Conservation (phyloP, 2,888 invertebrate species). For the Lasioglossum marginatum region DNA sequence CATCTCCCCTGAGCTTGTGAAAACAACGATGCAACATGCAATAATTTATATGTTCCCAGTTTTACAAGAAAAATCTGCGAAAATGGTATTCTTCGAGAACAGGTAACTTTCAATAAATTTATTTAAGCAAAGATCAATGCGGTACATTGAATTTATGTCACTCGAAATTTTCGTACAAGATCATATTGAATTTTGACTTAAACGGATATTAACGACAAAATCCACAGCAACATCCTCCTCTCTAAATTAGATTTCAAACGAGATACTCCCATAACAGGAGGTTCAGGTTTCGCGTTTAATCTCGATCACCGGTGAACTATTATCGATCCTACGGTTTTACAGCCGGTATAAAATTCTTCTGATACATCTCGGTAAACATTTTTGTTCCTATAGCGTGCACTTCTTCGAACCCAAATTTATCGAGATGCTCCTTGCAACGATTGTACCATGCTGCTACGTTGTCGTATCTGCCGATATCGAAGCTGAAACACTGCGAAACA, state of each 20-base stretch:
- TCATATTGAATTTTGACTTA: not conserved
- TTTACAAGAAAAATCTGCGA: not conserved
- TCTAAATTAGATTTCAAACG: not conserved
- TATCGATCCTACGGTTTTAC: constrained; percentile 10
- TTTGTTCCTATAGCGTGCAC: constrained; percentile 75
- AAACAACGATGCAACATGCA: not conserved
- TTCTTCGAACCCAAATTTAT: constrained; percentile 89
- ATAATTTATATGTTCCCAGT: not conserved
- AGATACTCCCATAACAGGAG: not conserved
- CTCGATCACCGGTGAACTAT: constrained; percentile 58
- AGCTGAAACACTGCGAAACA: constrained; percentile 80
- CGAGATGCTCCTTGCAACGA: constrained; percentile 88
- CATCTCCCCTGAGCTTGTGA: not conserved
- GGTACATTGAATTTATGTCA: not conserved
- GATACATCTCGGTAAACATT: constrained; percentile 72
- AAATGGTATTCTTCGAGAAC: not conserved
- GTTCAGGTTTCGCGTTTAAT: constrained; percentile 65
- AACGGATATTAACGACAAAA: not conserved
- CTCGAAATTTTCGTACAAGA: not conserved
- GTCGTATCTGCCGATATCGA: constrained; percentile 86
- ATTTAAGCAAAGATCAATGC: not conserved
- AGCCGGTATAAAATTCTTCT: constrained; percentile 62
- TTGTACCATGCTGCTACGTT: constrained; percentile 89
- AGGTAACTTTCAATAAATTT: not conserved
- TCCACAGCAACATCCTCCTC: not conserved